These are phyloP conservation scores for Liparis tanakae DNA, from an alignment of 2,797 vertebrate genomes.

Conservation along the genomic window DNA sequence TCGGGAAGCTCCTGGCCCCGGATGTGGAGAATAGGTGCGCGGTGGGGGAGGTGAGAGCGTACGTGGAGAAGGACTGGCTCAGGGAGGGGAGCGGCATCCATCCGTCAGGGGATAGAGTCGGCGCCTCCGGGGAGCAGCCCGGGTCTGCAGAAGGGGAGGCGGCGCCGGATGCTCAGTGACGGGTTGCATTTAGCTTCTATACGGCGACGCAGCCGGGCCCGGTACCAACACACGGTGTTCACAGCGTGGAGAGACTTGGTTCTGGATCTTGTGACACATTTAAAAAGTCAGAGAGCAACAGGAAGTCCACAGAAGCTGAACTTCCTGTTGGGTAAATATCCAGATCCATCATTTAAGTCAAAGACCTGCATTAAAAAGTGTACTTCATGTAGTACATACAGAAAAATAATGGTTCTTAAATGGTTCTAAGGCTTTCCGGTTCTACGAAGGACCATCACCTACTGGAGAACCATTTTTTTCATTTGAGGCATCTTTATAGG, in stretches of 20 bases:
- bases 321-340: not conserved
- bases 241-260: not conserved
- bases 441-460: too few species aligned
- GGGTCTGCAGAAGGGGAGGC: not conserved
- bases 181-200: not conserved
- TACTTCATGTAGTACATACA: too few species aligned
- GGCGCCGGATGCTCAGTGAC: not conserved
- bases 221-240: not conserved
- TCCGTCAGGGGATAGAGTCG: conserved; percentile 34
- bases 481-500: too few species aligned
- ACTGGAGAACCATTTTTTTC: too few species aligned
- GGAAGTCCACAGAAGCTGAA: not conserved
- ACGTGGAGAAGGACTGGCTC: conserved; percentile 82
- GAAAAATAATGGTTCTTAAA: too few species aligned
- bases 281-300: not conserved
- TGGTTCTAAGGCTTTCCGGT: too few species aligned
- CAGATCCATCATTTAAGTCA: not conserved
- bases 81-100: conserved; percentile 44
- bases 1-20: conserved; percentile 77
- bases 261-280: not conserved
- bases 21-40: conserved; percentile 73
- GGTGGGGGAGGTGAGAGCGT: conserved; percentile 76
- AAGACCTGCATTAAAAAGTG: not conserved
- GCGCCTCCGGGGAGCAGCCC: conserved; percentile 14
- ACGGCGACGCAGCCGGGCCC: not conserved